These are phyloP conservation scores for Scaptomyza hsui DNA, from an alignment of 1,140 invertebrate species.

Conservation along the genomic window DNA sequence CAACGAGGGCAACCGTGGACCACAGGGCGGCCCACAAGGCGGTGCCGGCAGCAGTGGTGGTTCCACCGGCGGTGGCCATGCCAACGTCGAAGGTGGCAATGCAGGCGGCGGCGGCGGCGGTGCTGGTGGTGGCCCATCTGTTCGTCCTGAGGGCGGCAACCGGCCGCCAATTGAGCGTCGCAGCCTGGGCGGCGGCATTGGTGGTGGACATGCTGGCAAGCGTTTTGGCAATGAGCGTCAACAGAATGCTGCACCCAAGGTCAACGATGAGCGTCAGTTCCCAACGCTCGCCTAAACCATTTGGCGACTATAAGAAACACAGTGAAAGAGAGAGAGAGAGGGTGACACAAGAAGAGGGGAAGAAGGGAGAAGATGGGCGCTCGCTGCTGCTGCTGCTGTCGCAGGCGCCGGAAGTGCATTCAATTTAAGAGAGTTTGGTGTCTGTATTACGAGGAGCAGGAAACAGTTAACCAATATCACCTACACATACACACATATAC, in stretches of 20 bases:
- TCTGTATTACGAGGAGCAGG: slow-evolving; percentile 24
- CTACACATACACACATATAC: slow-evolving; percentile 9
- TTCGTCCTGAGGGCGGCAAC: slow-evolving; percentile 48
- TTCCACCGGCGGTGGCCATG: too few species aligned
- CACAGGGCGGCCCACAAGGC: slow-evolving; percentile 78
- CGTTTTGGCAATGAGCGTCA: slow-evolving; percentile 71
- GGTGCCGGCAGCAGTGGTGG: slow-evolving; percentile 41
- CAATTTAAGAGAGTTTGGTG: slow-evolving; percentile 34
- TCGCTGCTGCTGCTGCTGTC: slow-evolving; percentile 22
- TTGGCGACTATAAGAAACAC: too few species aligned
- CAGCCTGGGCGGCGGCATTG: slow-evolving; percentile 74
- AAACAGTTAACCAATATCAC: slow-evolving; percentile 30
- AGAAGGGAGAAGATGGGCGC: slow-evolving; percentile 3
- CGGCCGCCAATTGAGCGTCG: slow-evolving; percentile 70
- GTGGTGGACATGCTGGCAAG: slow-evolving; percentile 63
- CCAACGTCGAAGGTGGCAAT: too few species aligned
- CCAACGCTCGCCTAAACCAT: slow-evolving; percentile 89
- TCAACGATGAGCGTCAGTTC: slow-evolving; percentile 97
- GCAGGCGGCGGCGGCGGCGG: slow-evolving; percentile 63
- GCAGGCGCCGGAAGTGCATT: slow-evolving; percentile 36
- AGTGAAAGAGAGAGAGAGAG: slow-evolving; percentile 14
- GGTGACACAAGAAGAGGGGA: background rate
- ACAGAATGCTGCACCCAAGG: slow-evolving; percentile 90
- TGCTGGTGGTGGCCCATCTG: slow-evolving; percentile 37
- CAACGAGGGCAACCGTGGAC: slow-evolving; percentile 70